Base-by-base conservation (phyloP, 2,888 invertebrate genomes). In the Strigamia transsilvanica region DNA sequence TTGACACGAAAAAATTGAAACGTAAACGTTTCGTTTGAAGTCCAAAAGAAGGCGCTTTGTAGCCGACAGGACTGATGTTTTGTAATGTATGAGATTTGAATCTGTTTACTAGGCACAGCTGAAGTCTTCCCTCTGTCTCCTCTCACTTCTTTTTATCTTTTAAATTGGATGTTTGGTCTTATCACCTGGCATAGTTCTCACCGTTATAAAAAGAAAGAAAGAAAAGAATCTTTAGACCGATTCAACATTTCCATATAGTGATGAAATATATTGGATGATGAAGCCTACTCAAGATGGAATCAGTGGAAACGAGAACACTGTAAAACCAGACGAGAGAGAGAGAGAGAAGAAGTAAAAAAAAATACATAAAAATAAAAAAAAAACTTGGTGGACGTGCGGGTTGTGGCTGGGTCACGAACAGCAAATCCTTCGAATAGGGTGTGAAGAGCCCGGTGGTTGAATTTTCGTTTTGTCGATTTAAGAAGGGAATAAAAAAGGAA, bases 181-280 rank as follows among this genome's bases (percentile, higher is more conserved):
- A 66, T 66, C 66, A 66, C 66, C 66, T 66, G 66, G 66, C 66
- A 66, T 15, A 27, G 66, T 66, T 66, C 66, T 66, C 66, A 66
- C 15, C 66, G 66, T 23, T 32, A 42, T 2, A 42, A 41, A 46
- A 15, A 7, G 15, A 15, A 46, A 46, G 15, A 46, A 46, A 46
- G 4, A 61, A 61, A 21, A 27, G 27, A 66, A 27, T 61, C 61
- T 7, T 27, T 27, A 66, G 13, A 4, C 27, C 66, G 3, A 10
- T 27, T 66, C 66, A 13, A 2, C 66, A 66, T 66, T 27, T 66
- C 66, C 66, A 66, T 66, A 66, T n/a, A 18, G 21, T 61, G 27
- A 66, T 66, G 27, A 66, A 66, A 66, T 66, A 15, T 66, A 66
- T 66, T 66, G 66, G 61, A 66, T 66, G 66, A 13, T 23, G 27